Percentiles rank a stretch among this genome's conserved stretches.
phyloP scores from a whole-genome alignment of 2,888 invertebrate species.

The Phengaris arion region DNA sequence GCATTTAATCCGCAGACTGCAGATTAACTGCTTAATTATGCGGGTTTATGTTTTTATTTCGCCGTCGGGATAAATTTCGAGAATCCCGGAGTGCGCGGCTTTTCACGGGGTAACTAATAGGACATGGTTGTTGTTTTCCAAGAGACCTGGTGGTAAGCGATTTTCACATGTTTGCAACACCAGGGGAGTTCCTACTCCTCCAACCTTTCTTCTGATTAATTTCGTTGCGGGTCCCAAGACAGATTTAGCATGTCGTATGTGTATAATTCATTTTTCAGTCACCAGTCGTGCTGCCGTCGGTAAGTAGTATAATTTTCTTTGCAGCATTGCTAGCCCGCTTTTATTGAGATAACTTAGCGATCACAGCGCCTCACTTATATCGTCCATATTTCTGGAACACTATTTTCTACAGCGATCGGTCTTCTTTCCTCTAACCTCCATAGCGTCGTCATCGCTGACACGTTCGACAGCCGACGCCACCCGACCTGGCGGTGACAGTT shows the following conservation, averaged over 20 bases:
- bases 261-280: no score
- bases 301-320: no score
- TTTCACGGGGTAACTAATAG: slow-evolving; percentile 36
- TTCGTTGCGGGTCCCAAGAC: no score
- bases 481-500: slow-evolving; percentile 3
- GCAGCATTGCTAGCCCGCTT: no score
- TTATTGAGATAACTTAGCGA: no score
- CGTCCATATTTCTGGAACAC: no score
- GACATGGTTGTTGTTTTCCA: background rate
- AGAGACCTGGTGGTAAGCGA: background rate
- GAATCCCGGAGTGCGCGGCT: slow-evolving; percentile 54
- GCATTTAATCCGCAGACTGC: slow-evolving; percentile 52
- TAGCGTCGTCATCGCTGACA: slow-evolving; percentile 32
- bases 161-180: background rate
- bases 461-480: slow-evolving; percentile 5
- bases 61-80: slow-evolving; percentile 61
- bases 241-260: no score
- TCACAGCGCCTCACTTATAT: no score
- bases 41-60: slow-evolving; percentile 66
- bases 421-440: background rate
- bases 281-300: no score
- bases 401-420: no score
- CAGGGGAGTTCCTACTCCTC: background rate
- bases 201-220: no score
- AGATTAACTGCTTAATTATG: slow-evolving; percentile 68